Evolutionary conservation across 2,797 vertebrate genomes (phyloP).

Genomic region (Silurus aristotelis): DNA sequence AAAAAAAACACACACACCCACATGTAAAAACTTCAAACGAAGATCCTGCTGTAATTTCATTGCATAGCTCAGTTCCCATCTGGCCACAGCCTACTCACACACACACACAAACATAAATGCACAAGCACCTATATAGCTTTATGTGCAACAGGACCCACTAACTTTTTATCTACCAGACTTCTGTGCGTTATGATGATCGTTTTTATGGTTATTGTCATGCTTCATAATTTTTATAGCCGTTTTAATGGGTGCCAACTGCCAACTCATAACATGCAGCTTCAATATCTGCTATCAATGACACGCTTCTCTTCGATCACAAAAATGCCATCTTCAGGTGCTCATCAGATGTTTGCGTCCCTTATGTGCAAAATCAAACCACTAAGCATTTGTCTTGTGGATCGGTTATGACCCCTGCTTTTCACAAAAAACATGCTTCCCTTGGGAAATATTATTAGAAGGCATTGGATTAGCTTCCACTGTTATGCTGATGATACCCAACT

Average conservation of each 20-base stretch:
- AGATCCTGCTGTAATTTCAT: conserved; percentile 53
- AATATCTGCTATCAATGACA: background rate
- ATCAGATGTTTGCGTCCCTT: background rate
- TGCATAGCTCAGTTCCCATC: conserved; percentile 51
- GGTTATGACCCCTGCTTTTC: too few relatives aligned
- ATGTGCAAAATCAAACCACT: background rate
- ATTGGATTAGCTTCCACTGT: too few relatives aligned
- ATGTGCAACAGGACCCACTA: background rate
- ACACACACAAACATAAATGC: conserved; percentile 32
- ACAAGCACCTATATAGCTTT: conserved; percentile 34
- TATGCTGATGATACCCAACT: too few relatives aligned
- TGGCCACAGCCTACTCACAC: conserved; percentile 52
- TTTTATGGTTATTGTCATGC: background rate
- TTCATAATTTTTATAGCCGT: background rate
- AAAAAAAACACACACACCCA: conserved; percentile 71
- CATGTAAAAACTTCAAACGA: conserved; percentile 72
- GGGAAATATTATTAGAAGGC: too few relatives aligned
- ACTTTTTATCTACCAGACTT: background rate
- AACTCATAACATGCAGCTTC: background rate
- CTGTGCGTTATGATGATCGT: background rate
- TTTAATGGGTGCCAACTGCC: conserved; percentile 1
- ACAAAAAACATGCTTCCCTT: too few relatives aligned
- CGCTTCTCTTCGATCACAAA: background rate
- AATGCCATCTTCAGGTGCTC: background rate
- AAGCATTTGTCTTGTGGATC: background rate